Conservation (phyloP, 2,113 vertebrate genomes). For the Pycnonotus jocosus region DNA sequence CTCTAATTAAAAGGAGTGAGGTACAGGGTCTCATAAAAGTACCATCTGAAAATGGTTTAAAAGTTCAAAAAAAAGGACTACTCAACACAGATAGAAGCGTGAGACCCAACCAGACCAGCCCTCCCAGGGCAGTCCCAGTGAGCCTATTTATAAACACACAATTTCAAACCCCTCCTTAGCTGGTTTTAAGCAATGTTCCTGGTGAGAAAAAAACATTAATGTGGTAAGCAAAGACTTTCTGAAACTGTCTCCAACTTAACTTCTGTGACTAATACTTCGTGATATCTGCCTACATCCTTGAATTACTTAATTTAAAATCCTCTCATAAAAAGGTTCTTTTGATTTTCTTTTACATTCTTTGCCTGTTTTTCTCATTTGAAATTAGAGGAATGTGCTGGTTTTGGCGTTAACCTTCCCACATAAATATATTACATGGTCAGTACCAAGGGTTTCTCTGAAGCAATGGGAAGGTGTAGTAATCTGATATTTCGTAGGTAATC, state of each 20-base stretch:
- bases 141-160: not conserved
- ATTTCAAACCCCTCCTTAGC: not conserved
- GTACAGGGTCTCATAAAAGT: not conserved
- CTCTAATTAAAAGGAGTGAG: conserved; percentile 2
- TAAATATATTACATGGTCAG: not conserved
- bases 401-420: not conserved
- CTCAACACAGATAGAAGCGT: not conserved
- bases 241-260: not conserved
- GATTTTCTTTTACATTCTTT: not conserved
- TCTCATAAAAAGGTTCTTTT: not conserved
- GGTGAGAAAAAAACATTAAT: not conserved
- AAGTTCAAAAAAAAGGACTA: not conserved
- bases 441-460: not conserved
- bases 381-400: not conserved
- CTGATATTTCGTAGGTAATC: not conserved
- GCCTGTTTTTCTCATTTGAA: conserved; percentile 27
- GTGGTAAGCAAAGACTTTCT: not conserved
- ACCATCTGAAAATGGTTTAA: conserved; percentile 28
- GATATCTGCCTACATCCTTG: not conserved
- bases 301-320: not conserved
- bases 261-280: not conserved
- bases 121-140: not conserved
- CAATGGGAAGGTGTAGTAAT: not conserved
- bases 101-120: not conserved
- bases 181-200: not conserved